phyloP scores from a whole-genome alignment of 1,140 invertebrate genomes.

The Hypothenemus hampei region DNA sequence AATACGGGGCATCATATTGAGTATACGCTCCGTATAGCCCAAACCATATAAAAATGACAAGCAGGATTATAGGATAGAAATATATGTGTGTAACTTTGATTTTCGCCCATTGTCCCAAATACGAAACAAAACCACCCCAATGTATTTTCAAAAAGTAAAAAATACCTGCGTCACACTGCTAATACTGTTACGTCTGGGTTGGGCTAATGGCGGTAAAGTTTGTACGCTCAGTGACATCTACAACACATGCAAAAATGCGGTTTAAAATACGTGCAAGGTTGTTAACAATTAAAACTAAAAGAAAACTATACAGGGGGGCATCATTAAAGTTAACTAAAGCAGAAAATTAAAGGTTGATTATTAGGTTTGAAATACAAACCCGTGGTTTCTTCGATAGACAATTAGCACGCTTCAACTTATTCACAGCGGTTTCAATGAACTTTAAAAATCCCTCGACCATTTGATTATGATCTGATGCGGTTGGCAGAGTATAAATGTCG shows the following conservation, averaged over 20 bases:
- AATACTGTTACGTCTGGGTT: constrained; percentile 46
- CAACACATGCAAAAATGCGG: constrained; percentile 42
- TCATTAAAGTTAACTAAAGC: too few species aligned
- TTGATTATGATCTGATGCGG: constrained; percentile 59
- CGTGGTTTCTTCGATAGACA: constrained; percentile 56
- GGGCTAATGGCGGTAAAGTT: constrained; percentile 39
- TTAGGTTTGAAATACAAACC: constrained; percentile 47
- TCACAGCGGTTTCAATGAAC: constrained; percentile 83
- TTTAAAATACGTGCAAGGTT: constrained; percentile 39
- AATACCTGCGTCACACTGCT: constrained; percentile 41
- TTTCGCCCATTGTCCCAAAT: too few species aligned
- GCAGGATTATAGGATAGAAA: too few species aligned
- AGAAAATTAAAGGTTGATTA: too few species aligned
- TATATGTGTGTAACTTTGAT: too few species aligned
- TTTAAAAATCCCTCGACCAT: constrained; percentile 73
- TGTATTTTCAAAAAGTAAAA: too few species aligned
- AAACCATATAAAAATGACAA: too few species aligned
- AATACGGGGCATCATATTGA: too few species aligned
- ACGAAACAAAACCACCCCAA: too few species aligned
- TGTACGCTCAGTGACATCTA: constrained; percentile 46
- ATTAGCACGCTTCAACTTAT: constrained; percentile 77
- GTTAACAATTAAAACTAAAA: constrained; percentile 29
- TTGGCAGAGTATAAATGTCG: constrained; percentile 70
- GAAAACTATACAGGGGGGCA: too few species aligned
- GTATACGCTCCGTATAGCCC: too few species aligned